Evolutionary conservation across 2,888 invertebrate species (phyloP), one percentile per base, ranked within the genome.

Genomic region (Acleris cristana): DNA sequence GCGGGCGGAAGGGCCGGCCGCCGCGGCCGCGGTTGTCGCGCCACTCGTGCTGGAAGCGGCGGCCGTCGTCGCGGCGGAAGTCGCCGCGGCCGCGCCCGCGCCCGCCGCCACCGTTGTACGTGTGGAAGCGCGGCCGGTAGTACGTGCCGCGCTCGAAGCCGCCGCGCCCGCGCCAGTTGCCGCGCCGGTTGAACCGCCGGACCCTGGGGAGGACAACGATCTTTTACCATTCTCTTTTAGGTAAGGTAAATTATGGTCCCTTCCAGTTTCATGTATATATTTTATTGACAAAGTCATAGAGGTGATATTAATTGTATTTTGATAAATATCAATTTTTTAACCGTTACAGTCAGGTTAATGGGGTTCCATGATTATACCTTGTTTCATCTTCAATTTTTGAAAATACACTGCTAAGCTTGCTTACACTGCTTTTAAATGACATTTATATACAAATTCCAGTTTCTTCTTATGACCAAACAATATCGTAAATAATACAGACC

Each of bases 81-180:
- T 92, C 92, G 0, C 81, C 83, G 26, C 88, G 85, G 45, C 91
- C 87, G 69, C 89, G 78, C 74, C 94, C 81, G 78, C 92, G 79
- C 72, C 94, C 93, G n/a, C 94, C 93, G 61, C 95, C 94, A 49
- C 94, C 93, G 82, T 94, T 94, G 86, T 94, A 95, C 21, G 94
- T 93, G 82, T 96, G 96, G 93, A 96, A 96, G 71, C 96, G 94
- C 1, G 96, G 96, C 75, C 96, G 95, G 89, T 96, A 96, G 86
- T 96, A 96, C 0, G 96, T 96, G 71, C 96, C 96, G 64, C 96
- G 94, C 81, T 96, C 96, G 83, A 94, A 95, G 21, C 94, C 93
- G 62, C 94, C 94, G 60, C 94, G 92, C 0, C 94, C 92, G 78
- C 92, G 92, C 92, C 92, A 92, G 78, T 87, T 87, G 72, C 94